Conservation (phyloP, 2,113 vertebrate species). For the Hypocryptadius cinnamomeus region DNA sequence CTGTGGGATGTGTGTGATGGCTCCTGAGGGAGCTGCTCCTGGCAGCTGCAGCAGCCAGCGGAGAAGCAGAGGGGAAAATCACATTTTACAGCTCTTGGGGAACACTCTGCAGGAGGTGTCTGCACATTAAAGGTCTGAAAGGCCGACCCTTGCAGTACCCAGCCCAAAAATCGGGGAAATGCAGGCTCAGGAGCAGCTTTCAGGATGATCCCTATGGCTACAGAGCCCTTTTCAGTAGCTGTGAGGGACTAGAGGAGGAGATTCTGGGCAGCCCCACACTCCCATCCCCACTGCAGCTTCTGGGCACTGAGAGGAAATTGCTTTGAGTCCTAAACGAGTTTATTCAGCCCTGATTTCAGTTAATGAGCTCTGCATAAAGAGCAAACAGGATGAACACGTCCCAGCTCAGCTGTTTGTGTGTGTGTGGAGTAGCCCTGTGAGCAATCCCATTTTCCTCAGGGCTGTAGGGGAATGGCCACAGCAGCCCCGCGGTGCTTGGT, state of each 20-base stretch:
- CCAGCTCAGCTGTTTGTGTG: neutral
- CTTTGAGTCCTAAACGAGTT: neutral
- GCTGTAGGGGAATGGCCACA: neutral
- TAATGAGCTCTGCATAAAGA: neutral
- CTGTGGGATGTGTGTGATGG: neutral
- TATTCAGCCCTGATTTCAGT: neutral
- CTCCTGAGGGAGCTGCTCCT: neutral
- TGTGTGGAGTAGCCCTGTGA: neutral
- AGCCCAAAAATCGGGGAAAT: neutral
- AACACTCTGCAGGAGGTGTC: neutral
- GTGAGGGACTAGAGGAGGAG: neutral
- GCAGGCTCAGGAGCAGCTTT: neutral
- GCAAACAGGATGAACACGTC: neutral
- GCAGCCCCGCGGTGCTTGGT: neutral
- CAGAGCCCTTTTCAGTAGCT: neutral
- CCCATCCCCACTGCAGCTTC: neutral
- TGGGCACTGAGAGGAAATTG: neutral
- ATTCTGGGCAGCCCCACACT: neutral
- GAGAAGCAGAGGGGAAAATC: neutral
- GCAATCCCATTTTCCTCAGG: neutral
- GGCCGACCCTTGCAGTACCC: fast-evolving
- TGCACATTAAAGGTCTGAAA: neutral
- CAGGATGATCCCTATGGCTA: neutral
- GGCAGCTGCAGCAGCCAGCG: neutral
- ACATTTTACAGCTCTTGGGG: neutral